A percentile compares a stretch with the other conserved stretches of the same genome.
phyloP scores from a whole-genome alignment of 2,888 invertebrate genomes.

The Napeogenes sylphis region DNA sequence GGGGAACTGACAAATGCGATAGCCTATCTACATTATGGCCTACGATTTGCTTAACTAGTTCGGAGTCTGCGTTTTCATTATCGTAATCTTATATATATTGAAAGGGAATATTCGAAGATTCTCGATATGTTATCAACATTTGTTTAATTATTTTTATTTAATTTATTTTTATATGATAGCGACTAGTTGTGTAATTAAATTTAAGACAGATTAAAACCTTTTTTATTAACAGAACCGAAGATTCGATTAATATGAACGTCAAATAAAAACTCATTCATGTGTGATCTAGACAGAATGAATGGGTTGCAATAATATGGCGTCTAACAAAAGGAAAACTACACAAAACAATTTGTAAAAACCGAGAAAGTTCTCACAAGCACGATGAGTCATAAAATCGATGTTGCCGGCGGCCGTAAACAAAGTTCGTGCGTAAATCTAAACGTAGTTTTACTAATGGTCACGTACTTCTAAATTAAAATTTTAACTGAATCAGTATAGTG shows the following conservation, averaged over 20 bases:
- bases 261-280: background rate
- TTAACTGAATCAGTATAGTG: constrained; percentile 17
- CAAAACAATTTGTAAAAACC: constrained; percentile 27
- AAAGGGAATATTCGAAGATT: too few relatives aligned
- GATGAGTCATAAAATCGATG: constrained; percentile 11
- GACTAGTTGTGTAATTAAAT: too few relatives aligned
- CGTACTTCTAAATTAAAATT: constrained; percentile 30
- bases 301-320: constrained; percentile 14
- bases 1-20: constrained; percentile 42
- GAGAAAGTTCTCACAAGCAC: constrained; percentile 35
- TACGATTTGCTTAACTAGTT: too few relatives aligned
- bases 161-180: too few relatives aligned
- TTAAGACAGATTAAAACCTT: too few relatives aligned
- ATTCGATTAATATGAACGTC: background rate
- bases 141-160: too few relatives aligned
- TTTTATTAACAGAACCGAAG: too few relatives aligned
- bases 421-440: constrained; percentile 38
- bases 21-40: constrained; percentile 19
- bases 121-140: too few relatives aligned
- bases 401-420: constrained; percentile 31
- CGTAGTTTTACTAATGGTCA: constrained; percentile 34
- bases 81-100: too few relatives aligned
- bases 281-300: constrained; percentile 9
- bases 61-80: too few relatives aligned
- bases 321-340: constrained; percentile 12